Conservation (phyloP, 2,113 vertebrate genomes). For the Plestiodon gilberti region DNA sequence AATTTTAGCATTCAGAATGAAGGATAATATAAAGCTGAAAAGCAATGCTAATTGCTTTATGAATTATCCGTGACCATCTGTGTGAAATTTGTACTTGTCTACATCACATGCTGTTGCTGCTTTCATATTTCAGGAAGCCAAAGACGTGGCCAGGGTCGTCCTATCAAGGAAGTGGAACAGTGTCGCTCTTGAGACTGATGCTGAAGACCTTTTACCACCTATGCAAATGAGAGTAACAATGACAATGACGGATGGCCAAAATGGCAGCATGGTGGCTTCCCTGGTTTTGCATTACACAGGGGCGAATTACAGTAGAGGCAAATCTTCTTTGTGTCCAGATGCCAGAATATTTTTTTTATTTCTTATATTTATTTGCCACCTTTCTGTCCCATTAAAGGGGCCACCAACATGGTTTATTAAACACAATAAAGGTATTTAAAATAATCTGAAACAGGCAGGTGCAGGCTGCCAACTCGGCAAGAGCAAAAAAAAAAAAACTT, state of each 20-base stretch:
- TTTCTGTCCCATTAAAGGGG: too few species aligned
- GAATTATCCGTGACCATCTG: slow-evolving; percentile 28
- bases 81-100: slow-evolving; percentile 25
- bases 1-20: slow-evolving; percentile 66
- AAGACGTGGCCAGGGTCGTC: not conserved
- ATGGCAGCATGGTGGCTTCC: not conserved
- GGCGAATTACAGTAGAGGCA: not conserved
- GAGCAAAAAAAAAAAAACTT: too few species aligned
- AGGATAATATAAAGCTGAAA: slow-evolving; percentile 42
- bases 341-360: too few species aligned
- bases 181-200: not conserved
- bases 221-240: not conserved
- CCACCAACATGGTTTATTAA: too few species aligned
- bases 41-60: slow-evolving; percentile 40
- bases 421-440: too few species aligned
- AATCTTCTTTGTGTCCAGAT: not conserved
- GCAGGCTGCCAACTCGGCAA: too few species aligned
- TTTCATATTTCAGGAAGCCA: not conserved
- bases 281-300: not conserved
- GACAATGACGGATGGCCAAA: not conserved
- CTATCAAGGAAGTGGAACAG: not conserved
- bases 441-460: too few species aligned
- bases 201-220: not conserved
- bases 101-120: not conserved
- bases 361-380: too few species aligned